Conservation (phyloP, 2,113 vertebrate genomes). For the Anguilla japonica region DNA sequence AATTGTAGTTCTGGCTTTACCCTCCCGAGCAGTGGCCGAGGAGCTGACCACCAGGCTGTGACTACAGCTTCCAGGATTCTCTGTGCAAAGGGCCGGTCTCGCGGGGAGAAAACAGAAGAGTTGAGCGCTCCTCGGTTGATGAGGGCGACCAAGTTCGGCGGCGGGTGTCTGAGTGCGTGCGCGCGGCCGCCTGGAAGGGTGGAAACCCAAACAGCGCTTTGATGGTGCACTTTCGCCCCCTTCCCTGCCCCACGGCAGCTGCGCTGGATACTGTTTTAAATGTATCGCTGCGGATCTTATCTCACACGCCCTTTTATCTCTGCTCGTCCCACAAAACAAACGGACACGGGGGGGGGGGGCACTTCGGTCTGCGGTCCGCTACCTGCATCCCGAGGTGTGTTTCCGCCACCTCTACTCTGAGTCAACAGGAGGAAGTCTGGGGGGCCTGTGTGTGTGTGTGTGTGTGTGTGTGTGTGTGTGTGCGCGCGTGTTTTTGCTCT, state of each 20-base stretch:
- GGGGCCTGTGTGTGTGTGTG: constrained; percentile 8
- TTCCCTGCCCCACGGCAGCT: constrained; percentile 29
- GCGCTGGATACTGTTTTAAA: constrained; percentile 47
- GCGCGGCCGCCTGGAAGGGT: constrained; percentile 21
- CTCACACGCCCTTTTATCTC: constrained; percentile 49
- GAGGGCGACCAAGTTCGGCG: constrained; percentile 30
- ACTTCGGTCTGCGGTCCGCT: constrained; percentile 21
- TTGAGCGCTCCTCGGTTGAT: constrained; percentile 29
- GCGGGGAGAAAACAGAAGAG: neutral
- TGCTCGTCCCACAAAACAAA: constrained; percentile 31
- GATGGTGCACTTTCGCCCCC: constrained; percentile 9
- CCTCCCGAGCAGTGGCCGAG: neutral
- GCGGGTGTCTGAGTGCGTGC: constrained; percentile 8
- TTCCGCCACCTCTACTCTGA: constrained; percentile 21
- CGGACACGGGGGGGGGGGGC: neutral
- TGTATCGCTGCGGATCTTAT: constrained; percentile 45
- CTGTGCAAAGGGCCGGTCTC: neutral
- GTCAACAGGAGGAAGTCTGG: constrained; percentile 28
- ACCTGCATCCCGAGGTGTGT: constrained; percentile 43
- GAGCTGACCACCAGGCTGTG: neutral
- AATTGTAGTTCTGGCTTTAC: neutral
- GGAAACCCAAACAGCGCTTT: constrained; percentile 43
- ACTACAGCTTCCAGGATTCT: neutral
- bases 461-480: constrained; percentile 17
- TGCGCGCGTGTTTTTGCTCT: neutral